Base-by-base conservation (phyloP, 2,888 invertebrate genomes). In the Noctua pronuba region DNA sequence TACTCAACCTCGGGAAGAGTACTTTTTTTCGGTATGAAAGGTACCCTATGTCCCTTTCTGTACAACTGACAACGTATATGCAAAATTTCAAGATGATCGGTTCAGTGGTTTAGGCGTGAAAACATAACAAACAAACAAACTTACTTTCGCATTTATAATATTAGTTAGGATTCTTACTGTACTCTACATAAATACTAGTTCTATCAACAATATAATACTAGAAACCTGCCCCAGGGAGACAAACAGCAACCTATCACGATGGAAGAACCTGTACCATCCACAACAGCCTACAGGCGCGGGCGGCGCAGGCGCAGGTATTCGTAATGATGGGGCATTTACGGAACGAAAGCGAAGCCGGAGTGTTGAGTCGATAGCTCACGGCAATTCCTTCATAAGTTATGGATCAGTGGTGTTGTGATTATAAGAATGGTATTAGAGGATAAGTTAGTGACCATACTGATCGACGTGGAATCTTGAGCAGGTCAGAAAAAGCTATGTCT, bases 321-420 rank as follows among this genome's bases (percentile, higher is more conserved):
- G 35, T 82, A 73, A 79, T 79, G 64, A 83, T 60, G 28, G 65
- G 49, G 55, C 62, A 68, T 65, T 65, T 62, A 68, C 52, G 24
- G 44, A 77, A 74, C 24, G 71, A 85, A 86, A 77, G 73, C 72
- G 71, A 82, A 65, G 77, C 52, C 8, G 41, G 35, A 64, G 82
- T 71, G 86, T 70, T 81, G 85, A 82, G 70, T 60, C 52, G 73
- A 73, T 46, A 64, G 70, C 83, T 18, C 2, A 13, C 24, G 28
- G 86, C 24, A n/a, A 3, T 55, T 16, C 16, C 35, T 44, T 5
- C 28, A 38, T 69, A 24, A 55, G 55, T 70, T 80, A 82, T 74
- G 21, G 35, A 83, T 60, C 41, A 28, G 8, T 35, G 60, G 41
- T 69, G 62, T 2, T 7, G 31, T 2, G 4, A 49, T 49, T 66